phyloP scores from a whole-genome alignment of 2,888 invertebrate genomes.

The Quadriops clusia region DNA sequence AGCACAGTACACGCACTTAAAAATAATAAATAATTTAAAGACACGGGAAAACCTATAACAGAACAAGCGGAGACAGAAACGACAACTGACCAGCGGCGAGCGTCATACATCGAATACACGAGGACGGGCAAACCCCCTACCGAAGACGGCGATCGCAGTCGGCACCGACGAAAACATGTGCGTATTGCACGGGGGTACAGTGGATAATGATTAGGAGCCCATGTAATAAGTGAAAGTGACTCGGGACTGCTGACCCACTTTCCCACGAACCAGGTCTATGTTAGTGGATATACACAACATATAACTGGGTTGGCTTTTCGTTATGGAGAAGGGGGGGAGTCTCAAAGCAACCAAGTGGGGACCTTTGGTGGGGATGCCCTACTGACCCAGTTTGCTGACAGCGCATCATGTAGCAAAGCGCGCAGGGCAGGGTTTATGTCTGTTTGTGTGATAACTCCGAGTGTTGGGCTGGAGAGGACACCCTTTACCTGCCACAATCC shows the following conservation, averaged over 20 bases:
- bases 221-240: constrained; percentile 84
- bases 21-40: no score
- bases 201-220: constrained; percentile 62
- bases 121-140: constrained; percentile 23
- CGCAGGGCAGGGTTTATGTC: constrained; percentile 34
- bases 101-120: not conserved
- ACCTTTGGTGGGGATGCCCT: constrained; percentile 56
- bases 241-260: constrained; percentile 72
- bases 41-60: no score
- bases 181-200: constrained; percentile 48
- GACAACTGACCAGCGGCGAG: constrained; percentile 16
- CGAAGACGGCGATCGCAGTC: constrained; percentile 18
- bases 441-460: no score
- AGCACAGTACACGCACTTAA: no score
- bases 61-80: constrained; percentile 10
- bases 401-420: constrained; percentile 50
- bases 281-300: constrained; percentile 44
- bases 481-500: constrained; percentile 26
- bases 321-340: constrained; percentile 21
- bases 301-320: constrained; percentile 27
- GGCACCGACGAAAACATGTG: constrained; percentile 26
- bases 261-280: constrained; percentile 88
- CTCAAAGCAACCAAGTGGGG: constrained; percentile 26
- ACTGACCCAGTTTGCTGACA: constrained; percentile 71
- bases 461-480: constrained; percentile 33